These are phyloP conservation scores for Archocentrus centrarchus DNA, from an alignment of 2,113 vertebrate species.

Conservation along the genomic window DNA sequence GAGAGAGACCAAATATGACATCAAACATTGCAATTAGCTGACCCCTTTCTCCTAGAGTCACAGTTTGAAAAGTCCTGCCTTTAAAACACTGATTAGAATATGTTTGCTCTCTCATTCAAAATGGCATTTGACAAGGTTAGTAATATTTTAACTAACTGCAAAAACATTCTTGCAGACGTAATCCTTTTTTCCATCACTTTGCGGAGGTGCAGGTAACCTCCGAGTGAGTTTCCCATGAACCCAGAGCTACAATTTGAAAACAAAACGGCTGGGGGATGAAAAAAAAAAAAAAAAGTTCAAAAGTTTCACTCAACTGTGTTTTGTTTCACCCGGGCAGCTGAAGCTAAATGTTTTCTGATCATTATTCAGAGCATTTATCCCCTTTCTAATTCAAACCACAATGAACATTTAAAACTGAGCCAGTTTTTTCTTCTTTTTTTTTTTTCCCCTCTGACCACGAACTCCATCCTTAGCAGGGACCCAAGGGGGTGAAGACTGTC, in stretches of 20 bases:
- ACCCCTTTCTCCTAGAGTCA: conserved; percentile 76
- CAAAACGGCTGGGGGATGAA: conserved; percentile 46
- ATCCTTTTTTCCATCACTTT: conserved; percentile 74
- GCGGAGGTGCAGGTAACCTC: conserved; percentile 78
- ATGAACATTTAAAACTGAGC: conserved; percentile 65
- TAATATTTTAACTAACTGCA: conserved; percentile 82
- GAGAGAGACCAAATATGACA: conserved; percentile 81
- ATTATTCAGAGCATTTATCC: conserved; percentile 77
- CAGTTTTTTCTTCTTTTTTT: conserved; percentile 27
- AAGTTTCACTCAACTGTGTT: conserved; percentile 73
- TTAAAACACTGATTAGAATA: conserved; percentile 76
- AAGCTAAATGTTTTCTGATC: conserved; percentile 78
- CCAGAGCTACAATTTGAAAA: conserved; percentile 70
- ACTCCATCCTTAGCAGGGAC: conserved; percentile 49
- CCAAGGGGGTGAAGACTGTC: conserved; percentile 68
- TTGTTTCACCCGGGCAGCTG: conserved; percentile 72
- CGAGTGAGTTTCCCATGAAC: conserved; percentile 81
- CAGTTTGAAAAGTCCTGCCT: conserved; percentile 66
- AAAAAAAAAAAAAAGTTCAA: conserved; percentile 57
- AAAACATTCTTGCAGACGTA: conserved; percentile 80
- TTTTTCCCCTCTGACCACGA: conserved; percentile 37
- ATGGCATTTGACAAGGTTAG: conserved; percentile 83
- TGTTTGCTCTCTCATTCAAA: conserved; percentile 78
- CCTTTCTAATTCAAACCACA: conserved; percentile 76
- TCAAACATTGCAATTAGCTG: conserved; percentile 78